Conservation (phyloP, 2,888 invertebrate genomes). For the Boloria euphrosyne region DNA sequence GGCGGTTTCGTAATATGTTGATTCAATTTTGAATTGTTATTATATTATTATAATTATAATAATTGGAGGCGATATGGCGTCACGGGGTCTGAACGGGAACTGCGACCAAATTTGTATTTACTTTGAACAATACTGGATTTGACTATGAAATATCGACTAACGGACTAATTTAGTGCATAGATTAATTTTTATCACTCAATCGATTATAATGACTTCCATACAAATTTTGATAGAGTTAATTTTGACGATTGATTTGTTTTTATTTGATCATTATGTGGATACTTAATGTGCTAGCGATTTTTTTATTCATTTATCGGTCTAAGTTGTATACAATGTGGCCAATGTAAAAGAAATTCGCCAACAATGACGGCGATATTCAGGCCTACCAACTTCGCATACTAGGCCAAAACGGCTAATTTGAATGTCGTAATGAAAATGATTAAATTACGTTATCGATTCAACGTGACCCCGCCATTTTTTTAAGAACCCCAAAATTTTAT, state of each 20-base stretch:
- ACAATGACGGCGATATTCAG: not conserved
- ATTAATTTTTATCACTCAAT: not conserved
- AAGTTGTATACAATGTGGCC: conserved; percentile 12
- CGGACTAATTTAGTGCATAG: conserved; percentile 32
- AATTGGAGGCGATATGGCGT: too few species aligned
- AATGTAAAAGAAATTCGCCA: not conserved
- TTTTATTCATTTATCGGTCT: conserved; percentile 6
- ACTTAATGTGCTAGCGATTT: conserved; percentile 4
- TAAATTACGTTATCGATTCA: too few species aligned
- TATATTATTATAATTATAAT: too few species aligned
- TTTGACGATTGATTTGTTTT: conserved; percentile 8
- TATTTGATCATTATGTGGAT: not conserved
- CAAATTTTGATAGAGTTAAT: conserved; percentile 3
- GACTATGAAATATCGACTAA: conserved; percentile 15
- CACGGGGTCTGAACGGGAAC: too few species aligned
- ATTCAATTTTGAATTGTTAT: too few species aligned
- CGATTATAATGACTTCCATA: conserved; percentile 14
- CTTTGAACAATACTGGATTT: conserved; percentile 1
- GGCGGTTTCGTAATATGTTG: too few species aligned
- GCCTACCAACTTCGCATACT: conserved; percentile 8
- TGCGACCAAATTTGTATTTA: too few species aligned
- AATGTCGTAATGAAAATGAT: not conserved
- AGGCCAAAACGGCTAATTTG: not conserved
- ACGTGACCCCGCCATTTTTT: not conserved
- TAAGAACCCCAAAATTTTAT: not conserved